Base-by-base conservation (phyloP, 1,140 invertebrate species). In the Sitophilus oryzae region DNA sequence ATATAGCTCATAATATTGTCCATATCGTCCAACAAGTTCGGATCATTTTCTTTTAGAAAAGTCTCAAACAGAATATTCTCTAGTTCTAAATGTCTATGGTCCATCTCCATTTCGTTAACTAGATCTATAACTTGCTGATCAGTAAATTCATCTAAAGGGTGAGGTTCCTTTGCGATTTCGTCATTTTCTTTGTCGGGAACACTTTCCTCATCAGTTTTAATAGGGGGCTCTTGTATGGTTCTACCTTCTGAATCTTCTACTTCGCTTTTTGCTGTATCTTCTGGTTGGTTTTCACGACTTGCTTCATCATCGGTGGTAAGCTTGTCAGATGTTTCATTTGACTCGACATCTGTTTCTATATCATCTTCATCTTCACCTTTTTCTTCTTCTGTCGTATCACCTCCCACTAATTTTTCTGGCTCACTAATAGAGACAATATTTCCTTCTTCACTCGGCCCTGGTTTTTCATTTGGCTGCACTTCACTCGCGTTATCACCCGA, bases 111-210 rank as follows among this genome's bases (percentile, higher is more conserved):
- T 25, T 53, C 54, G 14, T 49, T 52, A 10, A 60, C 50, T 19
- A 56, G 10, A 38, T 60, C 50, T 20, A 60, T 56, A 9, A 60
- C 47, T 36, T 60, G 53, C 35, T 56, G 53, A 34, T 60, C 53
- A 1, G 49, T 53, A 20, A 60, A 38, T 11, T 56, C 44, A 23
- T 60, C 50, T 21, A 60, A 40, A 5, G 59, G 50, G 37, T 60
- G 53, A 16, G 2, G 18, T 5, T 37, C 34, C 1, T n/a, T 5
- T 6, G 25, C 5, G 11, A 11, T 30, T 30, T 30, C 25, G 11
- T 30, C 25, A 5, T 30, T 11, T 5, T 5, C 11, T 30, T 6
- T 30, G 25, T 30, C 25, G 25, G 5, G 11, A 6, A 6, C 11
- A 6, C 5, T 30, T 11, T 5, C 5, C 25, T 30, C 25, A 30